Percentiles rank a stretch among this genome's conserved stretches.
Conservation (phyloP, 2,888 invertebrate genomes). For the Morpho achilles region DNA sequence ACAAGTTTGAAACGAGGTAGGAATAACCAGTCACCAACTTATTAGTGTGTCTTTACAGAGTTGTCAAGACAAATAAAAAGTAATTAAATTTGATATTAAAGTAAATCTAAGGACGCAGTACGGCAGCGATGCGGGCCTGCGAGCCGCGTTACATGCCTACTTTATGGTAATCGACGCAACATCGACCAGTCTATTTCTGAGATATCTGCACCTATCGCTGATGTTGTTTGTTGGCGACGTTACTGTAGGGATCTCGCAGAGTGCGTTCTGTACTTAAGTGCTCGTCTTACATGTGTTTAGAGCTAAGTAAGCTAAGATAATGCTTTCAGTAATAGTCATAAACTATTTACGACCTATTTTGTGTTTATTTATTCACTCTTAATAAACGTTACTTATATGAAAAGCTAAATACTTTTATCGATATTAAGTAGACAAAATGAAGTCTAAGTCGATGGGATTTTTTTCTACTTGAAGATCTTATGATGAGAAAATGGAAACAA, state of each 20-base stretch:
- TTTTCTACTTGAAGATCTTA: no score
- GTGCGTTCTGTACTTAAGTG: conserved; percentile 9
- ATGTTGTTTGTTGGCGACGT: conserved; percentile 6
- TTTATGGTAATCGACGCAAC: conserved; percentile 16
- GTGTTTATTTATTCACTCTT: no score
- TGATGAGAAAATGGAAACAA: no score
- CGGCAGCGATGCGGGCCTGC: conserved; percentile 1
- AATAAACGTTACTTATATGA: no score
- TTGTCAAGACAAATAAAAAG: not conserved
- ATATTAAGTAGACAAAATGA: no score
- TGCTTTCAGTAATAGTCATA: not conserved
- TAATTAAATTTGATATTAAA: conserved; percentile 5
- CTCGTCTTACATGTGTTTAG: conserved; percentile 3
- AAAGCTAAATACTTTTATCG: no score
- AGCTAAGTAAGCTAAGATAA: not conserved
- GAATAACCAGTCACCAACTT: no score
- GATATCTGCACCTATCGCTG: conserved; percentile 13
- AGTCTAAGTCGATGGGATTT: no score
- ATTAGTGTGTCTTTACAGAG: no score
- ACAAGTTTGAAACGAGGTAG: no score
- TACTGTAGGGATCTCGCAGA: conserved; percentile 6
- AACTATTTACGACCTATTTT: not conserved
- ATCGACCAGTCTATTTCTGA: conserved; percentile 11
- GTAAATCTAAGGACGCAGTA: conserved; percentile 1
- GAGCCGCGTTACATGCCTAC: conserved; percentile 5